A percentile compares a stretch with the other conserved stretches of the same genome.
phyloP scores from a whole-genome alignment of 1,140 invertebrate genomes.

The Pogonus chalceus region DNA sequence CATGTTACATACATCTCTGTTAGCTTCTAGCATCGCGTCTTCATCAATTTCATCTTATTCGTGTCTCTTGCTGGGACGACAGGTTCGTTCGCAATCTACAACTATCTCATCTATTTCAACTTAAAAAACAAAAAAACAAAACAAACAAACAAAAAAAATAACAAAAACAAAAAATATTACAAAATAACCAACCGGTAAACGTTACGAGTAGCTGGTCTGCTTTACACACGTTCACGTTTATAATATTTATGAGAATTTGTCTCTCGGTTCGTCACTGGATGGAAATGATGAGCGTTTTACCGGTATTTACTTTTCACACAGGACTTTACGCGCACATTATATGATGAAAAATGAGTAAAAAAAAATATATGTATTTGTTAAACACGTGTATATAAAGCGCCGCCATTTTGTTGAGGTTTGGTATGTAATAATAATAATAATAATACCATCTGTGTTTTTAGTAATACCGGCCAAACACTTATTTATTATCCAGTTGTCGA shows the following conservation, averaged over 20 bases:
- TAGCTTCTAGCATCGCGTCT: constrained; percentile 3
- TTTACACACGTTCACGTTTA: constrained; percentile 16
- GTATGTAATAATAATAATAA: too few relatives aligned
- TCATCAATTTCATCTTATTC: background rate
- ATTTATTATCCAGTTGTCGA: too few relatives aligned
- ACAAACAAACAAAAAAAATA: background rate
- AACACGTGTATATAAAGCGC: too few relatives aligned
- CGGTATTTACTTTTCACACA: too few relatives aligned
- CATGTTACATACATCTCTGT: constrained; percentile 5
- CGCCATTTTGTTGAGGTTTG: too few relatives aligned
- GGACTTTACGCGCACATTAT: too few relatives aligned
- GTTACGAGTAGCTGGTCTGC: constrained; percentile 33
- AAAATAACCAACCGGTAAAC: constrained; percentile 2
- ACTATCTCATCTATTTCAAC: constrained; percentile 2
- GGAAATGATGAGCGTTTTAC: too few relatives aligned
- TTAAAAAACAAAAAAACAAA: background rate
- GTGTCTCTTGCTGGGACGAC: constrained; percentile 24
- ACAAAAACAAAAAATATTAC: background rate
- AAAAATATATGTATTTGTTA: too few relatives aligned
- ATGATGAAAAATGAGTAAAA: too few relatives aligned
- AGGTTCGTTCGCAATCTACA: constrained; percentile 25
- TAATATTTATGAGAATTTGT: too few relatives aligned
- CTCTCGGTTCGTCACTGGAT: too few relatives aligned
- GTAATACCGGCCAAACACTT: background rate
- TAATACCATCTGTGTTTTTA: background rate